Conservation (phyloP, 2,888 invertebrate genomes). For the Dynastes maya region DNA sequence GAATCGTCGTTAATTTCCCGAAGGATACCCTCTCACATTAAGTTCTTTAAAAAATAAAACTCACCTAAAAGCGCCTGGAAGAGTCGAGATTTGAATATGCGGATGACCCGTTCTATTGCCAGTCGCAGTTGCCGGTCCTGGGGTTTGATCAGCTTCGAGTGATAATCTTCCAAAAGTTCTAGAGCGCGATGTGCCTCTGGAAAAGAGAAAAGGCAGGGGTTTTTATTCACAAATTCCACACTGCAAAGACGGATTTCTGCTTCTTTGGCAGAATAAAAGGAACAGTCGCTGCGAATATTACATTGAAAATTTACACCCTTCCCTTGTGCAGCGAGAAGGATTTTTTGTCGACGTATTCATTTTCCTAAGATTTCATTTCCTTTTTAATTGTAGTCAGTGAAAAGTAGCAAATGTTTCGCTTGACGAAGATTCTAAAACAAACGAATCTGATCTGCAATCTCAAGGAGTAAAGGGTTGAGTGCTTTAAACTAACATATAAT, state of each 20-base stretch:
- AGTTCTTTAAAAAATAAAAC: constrained; percentile 64
- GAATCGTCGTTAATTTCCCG: constrained; percentile 25
- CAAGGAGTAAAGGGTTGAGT: too few species aligned
- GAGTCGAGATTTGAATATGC: constrained; percentile 97
- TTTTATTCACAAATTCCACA: background rate
- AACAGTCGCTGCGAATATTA: too few species aligned
- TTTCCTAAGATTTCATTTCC: too few species aligned
- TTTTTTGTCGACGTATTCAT: too few species aligned
- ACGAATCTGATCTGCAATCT: too few species aligned
- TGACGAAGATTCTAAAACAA: too few species aligned
- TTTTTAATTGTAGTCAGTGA: too few species aligned
- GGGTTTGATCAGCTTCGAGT: constrained; percentile 92
- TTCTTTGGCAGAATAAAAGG: background rate
- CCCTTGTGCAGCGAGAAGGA: too few species aligned
- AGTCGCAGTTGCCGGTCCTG: constrained; percentile 95
- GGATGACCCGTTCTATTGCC: constrained; percentile 97
- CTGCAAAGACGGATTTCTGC: background rate
- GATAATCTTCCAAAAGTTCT: constrained; percentile 98
- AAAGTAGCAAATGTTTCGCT: too few species aligned
- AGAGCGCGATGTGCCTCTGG: constrained; percentile 98
- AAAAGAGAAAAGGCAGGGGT: constrained; percentile 62
- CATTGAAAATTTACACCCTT: too few species aligned
- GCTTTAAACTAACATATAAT: background rate
- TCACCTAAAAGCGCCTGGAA: constrained; percentile 98
- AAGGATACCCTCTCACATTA: constrained; percentile 5